Evolutionary conservation across 2,888 invertebrate species (phyloP), one percentile per base, ranked within the genome.

Genomic region (Xestia rhomboidea): DNA sequence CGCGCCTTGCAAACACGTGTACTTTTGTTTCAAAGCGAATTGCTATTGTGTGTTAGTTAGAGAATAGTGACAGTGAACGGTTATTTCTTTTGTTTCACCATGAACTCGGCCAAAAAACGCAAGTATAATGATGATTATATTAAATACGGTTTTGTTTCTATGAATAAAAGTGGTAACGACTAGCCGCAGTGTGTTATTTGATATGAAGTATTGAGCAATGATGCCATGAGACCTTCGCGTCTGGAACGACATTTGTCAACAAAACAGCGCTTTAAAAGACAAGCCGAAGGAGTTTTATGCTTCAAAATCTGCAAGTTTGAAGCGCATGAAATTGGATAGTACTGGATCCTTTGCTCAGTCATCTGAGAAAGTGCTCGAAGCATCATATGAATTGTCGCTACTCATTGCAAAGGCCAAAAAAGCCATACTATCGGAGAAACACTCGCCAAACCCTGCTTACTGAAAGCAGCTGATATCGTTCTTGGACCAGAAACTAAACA

Each of bases 351-450:
- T 70, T n/a, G 73, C 73, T 54, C 73, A 73, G 73, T 66, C 73
- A 54, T 73, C 64, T 68, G 73, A 73, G 67, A 73, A 68, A 71
- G 62, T 71, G 71, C 62, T 71, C 71, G 71, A 71, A 71, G 71
- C 71, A 21, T 71, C 71, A 60, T 71, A 38, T 38, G 71, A 68
- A 74, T 74, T 74, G 68, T 68, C 68, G 51, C 24, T 51, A 51
- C 51, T 51, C 51, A 51, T 51, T 51, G 51, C 51, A 51, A 51
- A 51, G 51, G 21, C 51, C 51, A 51, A 51, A 51, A 51, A 51
- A 54, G n/a, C 24, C 51, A 54, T 54, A 54, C 51, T n/a, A 54
- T 54, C 21, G 51, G 51, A 54, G 51, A 54, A 54, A 54, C 51
- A 54, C 51, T 54, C 51, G 51, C n/a, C 51, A 54, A 54, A 54